Evolutionary conservation across 2,113 vertebrate genomes (phyloP).

Genomic region (Pao palembangensis): DNA sequence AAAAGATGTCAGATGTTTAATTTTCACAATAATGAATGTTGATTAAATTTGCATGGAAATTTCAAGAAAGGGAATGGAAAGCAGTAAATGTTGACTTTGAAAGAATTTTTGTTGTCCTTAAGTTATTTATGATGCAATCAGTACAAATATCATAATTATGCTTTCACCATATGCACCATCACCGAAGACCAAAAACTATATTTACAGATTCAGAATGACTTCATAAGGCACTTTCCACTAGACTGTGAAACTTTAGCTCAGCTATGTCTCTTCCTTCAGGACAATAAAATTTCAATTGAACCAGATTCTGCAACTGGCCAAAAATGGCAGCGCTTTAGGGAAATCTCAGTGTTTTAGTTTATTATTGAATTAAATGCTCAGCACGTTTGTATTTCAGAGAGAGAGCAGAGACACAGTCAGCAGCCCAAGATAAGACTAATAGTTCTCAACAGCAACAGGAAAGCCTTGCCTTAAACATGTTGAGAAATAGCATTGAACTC

Average conservation of each 20-base stretch:
- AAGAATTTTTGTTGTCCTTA: no score
- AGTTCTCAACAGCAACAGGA: slow-evolving; percentile 23
- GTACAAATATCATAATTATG: no score
- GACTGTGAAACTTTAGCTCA: slow-evolving; percentile 47
- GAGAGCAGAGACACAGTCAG: slow-evolving; percentile 13
- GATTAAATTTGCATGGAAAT: no score
- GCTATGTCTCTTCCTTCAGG: slow-evolving; percentile 37
- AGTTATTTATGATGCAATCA: no score
- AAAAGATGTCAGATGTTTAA: no score
- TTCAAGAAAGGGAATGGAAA: no score
- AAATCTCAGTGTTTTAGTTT: slow-evolving; percentile 49
- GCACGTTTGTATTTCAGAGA: slow-evolving; percentile 42
- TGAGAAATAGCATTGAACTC: no score
- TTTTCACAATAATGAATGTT: no score
- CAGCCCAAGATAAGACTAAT: slow-evolving; percentile 38
- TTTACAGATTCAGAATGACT: slow-evolving; percentile 35
- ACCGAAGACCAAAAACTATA: slow-evolving; percentile 31
- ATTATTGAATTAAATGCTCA: slow-evolving; percentile 61
- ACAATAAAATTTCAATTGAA: slow-evolving; percentile 54
- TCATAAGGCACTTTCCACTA: slow-evolving; percentile 31
- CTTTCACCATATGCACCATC: no score
- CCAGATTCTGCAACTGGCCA: slow-evolving; percentile 27
- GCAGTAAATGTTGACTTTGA: no score
- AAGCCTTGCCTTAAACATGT: slow-evolving; percentile 26
- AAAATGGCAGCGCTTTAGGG: slow-evolving; percentile 31